Evolutionary conservation across 1,140 invertebrate genomes (phyloP).

Genomic region (Lysiphlebus fabarum): DNA sequence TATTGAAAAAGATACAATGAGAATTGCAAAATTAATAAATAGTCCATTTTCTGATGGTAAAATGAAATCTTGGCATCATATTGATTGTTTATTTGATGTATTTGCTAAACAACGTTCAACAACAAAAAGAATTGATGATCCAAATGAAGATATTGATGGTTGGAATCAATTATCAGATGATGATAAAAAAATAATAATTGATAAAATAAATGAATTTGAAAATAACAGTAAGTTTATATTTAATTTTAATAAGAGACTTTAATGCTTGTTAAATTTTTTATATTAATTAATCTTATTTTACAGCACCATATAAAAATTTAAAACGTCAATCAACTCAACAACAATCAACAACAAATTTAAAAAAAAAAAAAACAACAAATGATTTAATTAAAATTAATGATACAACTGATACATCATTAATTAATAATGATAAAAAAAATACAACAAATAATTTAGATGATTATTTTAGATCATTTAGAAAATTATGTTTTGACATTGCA

Average conservation of each 20-base stretch:
- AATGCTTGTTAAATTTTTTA: neutral
- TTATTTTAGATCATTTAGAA: constrained; percentile 74
- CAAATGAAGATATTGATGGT: constrained; percentile 72
- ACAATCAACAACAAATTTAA: neutral
- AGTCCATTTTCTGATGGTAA: constrained; percentile 81
- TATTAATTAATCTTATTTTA: constrained; percentile 9
- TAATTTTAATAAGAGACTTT: constrained; percentile 3
- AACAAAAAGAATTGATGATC: constrained; percentile 77
- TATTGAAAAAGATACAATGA: constrained; percentile 68
- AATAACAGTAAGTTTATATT: constrained; percentile 41
- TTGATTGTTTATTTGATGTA: constrained; percentile 75
- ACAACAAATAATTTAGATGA: constrained; percentile 58
- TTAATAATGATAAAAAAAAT: constrained; percentile 16
- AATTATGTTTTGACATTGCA: constrained; percentile 73
- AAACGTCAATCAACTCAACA: constrained; percentile 11
- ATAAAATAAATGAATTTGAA: constrained; percentile 61
- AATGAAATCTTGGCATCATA: constrained; percentile 85
- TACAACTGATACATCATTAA: neutral
- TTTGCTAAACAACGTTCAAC: constrained; percentile 74
- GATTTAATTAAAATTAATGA: constrained; percentile 2
- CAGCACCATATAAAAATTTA: constrained; percentile 31
- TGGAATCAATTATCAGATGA: constrained; percentile 67
- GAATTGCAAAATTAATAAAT: constrained; percentile 71
- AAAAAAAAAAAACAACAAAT: constrained; percentile 5
- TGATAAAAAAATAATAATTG: constrained; percentile 65